Evolutionary conservation across 2,113 vertebrate species (phyloP).

Genomic region (Nannospalax galili): DNA sequence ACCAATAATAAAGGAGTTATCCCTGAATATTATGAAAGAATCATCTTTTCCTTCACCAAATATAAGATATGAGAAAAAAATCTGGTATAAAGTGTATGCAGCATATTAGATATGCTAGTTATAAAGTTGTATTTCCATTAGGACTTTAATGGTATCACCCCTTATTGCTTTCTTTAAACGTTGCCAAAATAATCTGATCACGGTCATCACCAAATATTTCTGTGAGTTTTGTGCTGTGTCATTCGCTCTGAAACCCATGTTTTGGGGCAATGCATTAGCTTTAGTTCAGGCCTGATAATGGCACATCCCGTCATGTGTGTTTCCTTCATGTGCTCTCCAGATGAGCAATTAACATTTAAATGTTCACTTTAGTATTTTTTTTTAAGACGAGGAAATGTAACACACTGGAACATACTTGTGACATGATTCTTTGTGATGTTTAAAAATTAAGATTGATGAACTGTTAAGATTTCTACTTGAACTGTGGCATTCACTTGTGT

Average conservation of each 20-base stretch:
- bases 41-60: background rate
- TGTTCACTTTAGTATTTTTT: background rate
- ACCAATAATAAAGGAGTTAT: background rate
- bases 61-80: background rate
- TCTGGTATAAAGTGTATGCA: background rate
- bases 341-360: conserved; percentile 53
- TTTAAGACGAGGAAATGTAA: conserved; percentile 50
- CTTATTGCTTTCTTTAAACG: background rate
- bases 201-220: background rate
- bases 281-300: background rate
- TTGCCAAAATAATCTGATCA: background rate
- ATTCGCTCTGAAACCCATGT: background rate
- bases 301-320: background rate
- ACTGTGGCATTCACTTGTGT: background rate
- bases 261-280: background rate
- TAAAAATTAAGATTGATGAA: conserved; percentile 23
- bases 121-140: background rate
- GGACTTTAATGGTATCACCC: background rate
- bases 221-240: background rate
- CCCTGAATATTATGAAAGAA: background rate
- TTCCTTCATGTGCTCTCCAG: conserved; percentile 58
- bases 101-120: background rate
- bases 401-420: conserved; percentile 37
- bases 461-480: background rate
- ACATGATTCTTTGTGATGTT: conserved; percentile 44